Conservation (phyloP, 2,888 invertebrate species). For the Lottia scabra region DNA sequence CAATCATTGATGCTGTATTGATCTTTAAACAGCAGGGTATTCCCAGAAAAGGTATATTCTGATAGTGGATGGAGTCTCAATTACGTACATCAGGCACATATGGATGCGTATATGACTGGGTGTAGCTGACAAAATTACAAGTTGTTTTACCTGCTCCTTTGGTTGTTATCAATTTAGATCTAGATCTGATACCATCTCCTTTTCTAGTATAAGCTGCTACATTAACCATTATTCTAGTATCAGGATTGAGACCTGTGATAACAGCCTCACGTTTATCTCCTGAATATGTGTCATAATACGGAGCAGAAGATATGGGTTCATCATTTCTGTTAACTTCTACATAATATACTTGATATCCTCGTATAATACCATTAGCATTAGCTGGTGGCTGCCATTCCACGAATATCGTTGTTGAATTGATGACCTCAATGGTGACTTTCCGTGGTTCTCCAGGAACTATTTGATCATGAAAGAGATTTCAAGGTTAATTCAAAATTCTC, state of each 20-base stretch:
- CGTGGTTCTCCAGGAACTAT: slow-evolving; percentile 98
- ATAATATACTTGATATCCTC: slow-evolving; percentile 88
- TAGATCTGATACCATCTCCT: slow-evolving; percentile 94
- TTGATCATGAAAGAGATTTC: neutral
- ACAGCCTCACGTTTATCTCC: slow-evolving; percentile 81
- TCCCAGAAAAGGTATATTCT: no score
- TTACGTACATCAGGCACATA: no score
- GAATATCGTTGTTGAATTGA: slow-evolving; percentile 96
- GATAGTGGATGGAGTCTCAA: no score
- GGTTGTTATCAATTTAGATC: slow-evolving; percentile 87
- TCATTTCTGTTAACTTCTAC: slow-evolving; percentile 49
- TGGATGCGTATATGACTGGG: no score
- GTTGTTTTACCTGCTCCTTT: slow-evolving; percentile 60
- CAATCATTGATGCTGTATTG: no score
- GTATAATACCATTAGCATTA: slow-evolving; percentile 93
- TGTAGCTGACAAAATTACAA: neutral
- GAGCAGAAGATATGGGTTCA: slow-evolving; percentile 53
- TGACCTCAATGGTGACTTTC: slow-evolving; percentile 86
- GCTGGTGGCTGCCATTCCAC: slow-evolving; percentile 95
- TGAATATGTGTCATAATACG: slow-evolving; percentile 85
- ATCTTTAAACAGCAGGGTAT: no score
- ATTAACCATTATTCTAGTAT: slow-evolving; percentile 87
- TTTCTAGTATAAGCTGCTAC: slow-evolving; percentile 96
- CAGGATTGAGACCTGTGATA: slow-evolving; percentile 91
- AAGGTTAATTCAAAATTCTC: no score